phyloP scores from a whole-genome alignment of 2,113 vertebrate species.

The Oxyura jamaicensis region DNA sequence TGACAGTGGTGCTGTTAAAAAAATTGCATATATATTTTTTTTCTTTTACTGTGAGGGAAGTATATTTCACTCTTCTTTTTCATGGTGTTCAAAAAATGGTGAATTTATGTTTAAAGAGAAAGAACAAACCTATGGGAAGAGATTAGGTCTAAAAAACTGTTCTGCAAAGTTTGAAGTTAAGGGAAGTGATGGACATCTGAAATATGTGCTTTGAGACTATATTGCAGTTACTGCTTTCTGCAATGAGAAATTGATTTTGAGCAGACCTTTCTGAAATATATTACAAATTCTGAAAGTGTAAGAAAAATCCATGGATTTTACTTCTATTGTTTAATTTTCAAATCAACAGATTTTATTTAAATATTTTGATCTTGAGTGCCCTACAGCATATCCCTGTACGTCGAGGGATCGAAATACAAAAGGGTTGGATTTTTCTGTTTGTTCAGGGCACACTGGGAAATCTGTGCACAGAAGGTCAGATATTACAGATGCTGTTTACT shows the following conservation, averaged over 20 bases:
- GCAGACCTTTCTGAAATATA: not conserved
- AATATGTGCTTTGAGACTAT: not conserved
- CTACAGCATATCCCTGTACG: not conserved
- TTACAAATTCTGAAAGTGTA: not conserved
- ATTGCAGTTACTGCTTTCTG: not conserved
- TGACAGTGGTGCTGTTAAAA: not conserved
- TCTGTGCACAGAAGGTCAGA: not conserved
- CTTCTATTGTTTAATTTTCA: not conserved
- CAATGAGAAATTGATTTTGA: constrained; percentile 1
- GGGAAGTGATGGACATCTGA: not conserved
- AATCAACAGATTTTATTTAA: not conserved
- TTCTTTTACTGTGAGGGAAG: not conserved
- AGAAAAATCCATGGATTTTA: not conserved
- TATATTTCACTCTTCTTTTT: not conserved
- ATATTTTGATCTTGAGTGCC: constrained; percentile 7
- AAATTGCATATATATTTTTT: fast-evolving
- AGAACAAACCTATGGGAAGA: not conserved
- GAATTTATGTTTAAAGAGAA: not conserved
- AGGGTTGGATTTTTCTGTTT: not conserved
- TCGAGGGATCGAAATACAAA: not conserved
- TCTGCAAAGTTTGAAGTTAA: not conserved
- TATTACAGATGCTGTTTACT: constrained; percentile 27
- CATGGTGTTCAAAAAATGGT: not conserved
- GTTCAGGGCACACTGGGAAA: not conserved
- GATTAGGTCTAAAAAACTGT: not conserved